Conservation (phyloP, 2,113 vertebrate genomes). For the Rhipidura dahli region DNA sequence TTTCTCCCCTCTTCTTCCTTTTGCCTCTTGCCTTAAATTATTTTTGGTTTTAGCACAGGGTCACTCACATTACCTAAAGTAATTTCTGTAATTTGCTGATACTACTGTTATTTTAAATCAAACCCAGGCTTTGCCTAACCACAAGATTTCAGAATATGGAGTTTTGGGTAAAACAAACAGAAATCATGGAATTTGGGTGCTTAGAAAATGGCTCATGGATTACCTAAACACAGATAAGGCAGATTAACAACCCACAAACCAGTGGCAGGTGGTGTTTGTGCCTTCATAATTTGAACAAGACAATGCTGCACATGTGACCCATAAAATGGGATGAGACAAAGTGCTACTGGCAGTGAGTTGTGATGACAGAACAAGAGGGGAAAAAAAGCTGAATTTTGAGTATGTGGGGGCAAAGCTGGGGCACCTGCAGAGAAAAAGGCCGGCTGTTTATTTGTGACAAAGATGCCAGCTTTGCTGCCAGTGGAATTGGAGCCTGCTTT, state of each 20-base stretch:
- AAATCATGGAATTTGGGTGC: background rate
- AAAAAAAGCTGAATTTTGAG: background rate
- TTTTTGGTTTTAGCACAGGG: background rate
- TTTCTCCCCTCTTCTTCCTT: background rate
- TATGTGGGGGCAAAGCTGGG: background rate
- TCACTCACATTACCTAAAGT: background rate
- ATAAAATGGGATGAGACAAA: background rate
- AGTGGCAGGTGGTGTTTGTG: constrained; percentile 28
- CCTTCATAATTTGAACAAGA: background rate
- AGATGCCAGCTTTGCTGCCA: background rate
- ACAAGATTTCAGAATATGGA: background rate
- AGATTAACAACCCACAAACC: background rate
- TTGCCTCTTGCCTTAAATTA: background rate
- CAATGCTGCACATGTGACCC: background rate
- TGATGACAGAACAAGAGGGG: background rate
- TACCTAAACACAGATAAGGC: background rate
- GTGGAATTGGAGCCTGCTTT: background rate
- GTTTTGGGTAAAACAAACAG: background rate
- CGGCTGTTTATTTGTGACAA: background rate
- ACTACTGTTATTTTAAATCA: background rate
- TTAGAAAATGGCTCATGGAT: background rate
- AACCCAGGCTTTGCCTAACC: background rate
- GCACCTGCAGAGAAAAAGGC: background rate
- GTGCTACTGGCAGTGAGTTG: background rate
- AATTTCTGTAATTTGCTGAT: background rate